Percentiles rank a stretch among this genome's conserved stretches.
These are phyloP conservation scores for Meriones unguiculatus DNA, from an alignment of 2,113 vertebrate genomes.

Conservation along the genomic window DNA sequence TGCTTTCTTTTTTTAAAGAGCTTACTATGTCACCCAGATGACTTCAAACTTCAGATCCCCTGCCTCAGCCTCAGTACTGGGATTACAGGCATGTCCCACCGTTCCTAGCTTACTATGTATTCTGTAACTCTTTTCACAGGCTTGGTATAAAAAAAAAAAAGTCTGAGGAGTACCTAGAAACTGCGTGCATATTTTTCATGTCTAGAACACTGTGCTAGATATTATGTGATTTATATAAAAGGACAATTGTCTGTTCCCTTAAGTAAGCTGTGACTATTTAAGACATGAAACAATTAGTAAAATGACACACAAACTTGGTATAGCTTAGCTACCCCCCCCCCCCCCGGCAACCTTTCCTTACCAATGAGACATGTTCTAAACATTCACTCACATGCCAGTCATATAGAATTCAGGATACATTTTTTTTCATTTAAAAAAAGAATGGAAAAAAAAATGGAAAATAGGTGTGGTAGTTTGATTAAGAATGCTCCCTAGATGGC, in stretches of 20 bases:
- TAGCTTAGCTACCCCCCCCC: not conserved
- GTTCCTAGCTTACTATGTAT: not conserved
- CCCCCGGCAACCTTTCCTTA: not conserved
- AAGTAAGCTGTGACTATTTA: conserved; percentile 39
- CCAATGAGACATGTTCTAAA: not conserved
- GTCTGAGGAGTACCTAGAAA: conserved; percentile 32
- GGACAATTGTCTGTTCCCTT: not conserved
- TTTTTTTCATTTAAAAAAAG: not conserved
- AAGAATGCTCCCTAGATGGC: not conserved
- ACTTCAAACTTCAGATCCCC: not conserved
- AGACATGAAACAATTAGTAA: conserved; percentile 37
- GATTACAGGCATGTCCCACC: not conserved
- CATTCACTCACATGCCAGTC: conserved; percentile 4
- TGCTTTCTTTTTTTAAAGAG: not conserved
- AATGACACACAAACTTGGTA: conserved; percentile 25
- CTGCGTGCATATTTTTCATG: conserved; percentile 10
- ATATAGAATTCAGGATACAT: conserved; percentile 26
- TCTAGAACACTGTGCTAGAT: conserved; percentile 6
- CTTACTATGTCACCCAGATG: not conserved
- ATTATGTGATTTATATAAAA: conserved; percentile 28
- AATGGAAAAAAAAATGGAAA: not conserved
- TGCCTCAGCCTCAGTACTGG: not conserved
- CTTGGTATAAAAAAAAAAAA: conserved; percentile 5
- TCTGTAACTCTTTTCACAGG: not conserved
- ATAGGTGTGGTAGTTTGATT: not conserved